Conservation (phyloP, 2,113 vertebrate species). For the Puma concolor region DNA sequence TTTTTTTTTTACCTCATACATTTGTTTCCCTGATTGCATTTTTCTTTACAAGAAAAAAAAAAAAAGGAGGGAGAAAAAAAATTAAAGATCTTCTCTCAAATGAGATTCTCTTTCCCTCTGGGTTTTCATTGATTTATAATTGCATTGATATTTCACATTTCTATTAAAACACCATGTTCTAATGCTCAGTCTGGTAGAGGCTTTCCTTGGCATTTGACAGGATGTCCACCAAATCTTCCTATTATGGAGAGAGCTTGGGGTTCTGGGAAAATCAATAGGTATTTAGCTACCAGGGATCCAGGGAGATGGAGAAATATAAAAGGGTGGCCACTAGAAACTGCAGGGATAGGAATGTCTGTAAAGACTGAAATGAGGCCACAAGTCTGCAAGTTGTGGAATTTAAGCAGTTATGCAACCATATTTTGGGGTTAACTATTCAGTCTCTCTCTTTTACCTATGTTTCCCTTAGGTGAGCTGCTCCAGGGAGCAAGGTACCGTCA, state of each 20-base stretch:
- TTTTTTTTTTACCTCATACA: background rate
- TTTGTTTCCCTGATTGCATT: conserved; percentile 6
- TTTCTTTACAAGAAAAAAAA: conserved; percentile 20
- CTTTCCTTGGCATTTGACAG: conserved; percentile 36
- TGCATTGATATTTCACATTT: conserved; percentile 48
- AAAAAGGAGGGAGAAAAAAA: background rate
- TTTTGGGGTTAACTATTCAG: background rate
- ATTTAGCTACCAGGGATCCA: background rate
- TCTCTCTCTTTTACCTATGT: background rate
- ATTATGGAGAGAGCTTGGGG: background rate
- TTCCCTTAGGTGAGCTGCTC: background rate
- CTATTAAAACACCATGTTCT: conserved; percentile 27
- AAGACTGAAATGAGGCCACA: background rate
- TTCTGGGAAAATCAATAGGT: conserved; percentile 43
- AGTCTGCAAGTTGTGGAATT: background rate
- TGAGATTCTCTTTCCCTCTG: conserved; percentile 56
- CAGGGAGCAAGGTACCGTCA: conserved; percentile 27
- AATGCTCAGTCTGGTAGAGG: background rate
- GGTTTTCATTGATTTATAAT: conserved; percentile 53
- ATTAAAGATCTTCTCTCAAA: conserved; percentile 18
- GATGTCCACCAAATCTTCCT: conserved; percentile 19
- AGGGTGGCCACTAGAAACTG: background rate
- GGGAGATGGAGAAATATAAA: background rate
- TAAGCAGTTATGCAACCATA: background rate
- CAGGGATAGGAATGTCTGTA: background rate